Conservation (phyloP, 2,113 vertebrate genomes). For the Enhydra lutris region DNA sequence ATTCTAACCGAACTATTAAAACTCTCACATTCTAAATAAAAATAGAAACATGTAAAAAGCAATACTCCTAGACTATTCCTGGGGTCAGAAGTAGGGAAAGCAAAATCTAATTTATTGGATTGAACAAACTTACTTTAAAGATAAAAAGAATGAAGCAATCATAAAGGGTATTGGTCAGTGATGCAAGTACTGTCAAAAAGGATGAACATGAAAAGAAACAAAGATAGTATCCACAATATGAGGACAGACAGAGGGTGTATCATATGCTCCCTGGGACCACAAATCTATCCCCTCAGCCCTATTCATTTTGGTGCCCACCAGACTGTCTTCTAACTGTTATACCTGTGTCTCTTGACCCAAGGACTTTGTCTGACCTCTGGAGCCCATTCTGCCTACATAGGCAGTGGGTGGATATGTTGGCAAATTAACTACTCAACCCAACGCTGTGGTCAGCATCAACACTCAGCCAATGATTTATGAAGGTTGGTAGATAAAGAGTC, state of each 20-base stretch:
- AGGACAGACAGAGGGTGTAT: too few species aligned
- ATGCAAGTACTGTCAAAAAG: background rate
- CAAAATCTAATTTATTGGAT: background rate
- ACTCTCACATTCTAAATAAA: background rate
- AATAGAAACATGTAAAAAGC: background rate
- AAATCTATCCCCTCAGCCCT: background rate
- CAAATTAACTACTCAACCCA: background rate
- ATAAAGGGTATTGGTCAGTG: background rate
- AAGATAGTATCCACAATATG: background rate
- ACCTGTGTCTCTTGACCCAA: background rate
- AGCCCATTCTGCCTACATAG: background rate
- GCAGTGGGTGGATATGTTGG: background rate
- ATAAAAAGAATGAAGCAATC: background rate
- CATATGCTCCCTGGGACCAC: background rate
- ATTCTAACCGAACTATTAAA: slow-evolving; percentile 37
- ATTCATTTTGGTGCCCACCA: background rate
- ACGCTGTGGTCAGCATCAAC: background rate
- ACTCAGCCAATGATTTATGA: background rate
- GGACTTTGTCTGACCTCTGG: background rate
- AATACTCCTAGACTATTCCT: background rate
- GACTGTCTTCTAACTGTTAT: background rate
- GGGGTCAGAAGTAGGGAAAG: background rate
- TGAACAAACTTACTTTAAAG: background rate
- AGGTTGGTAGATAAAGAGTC: background rate
- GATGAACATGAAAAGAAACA: background rate